Evolutionary conservation across 2,888 invertebrate species (phyloP).

Genomic region (Smittia sp.): DNA sequence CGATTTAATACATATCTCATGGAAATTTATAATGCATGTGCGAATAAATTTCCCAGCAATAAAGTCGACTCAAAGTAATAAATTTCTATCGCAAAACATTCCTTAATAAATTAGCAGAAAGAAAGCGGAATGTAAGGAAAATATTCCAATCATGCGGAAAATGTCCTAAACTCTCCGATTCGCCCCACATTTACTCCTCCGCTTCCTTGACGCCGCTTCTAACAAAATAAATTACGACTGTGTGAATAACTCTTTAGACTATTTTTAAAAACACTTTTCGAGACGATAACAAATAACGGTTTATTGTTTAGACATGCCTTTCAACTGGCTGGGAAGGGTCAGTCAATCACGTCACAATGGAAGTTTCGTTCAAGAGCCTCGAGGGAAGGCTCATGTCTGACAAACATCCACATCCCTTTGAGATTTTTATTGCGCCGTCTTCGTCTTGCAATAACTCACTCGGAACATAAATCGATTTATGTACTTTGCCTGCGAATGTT

Average conservation of each 20-base stretch:
- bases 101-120: conserved; percentile 30
- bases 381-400: too few relatives aligned
- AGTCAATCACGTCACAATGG: too few relatives aligned
- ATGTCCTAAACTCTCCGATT: neutral
- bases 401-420: too few relatives aligned
- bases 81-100: conserved; percentile 14
- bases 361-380: too few relatives aligned
- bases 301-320: conserved; percentile 36
- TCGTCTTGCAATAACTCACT: neutral
- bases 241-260: conserved; percentile 23
- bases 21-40: conserved; percentile 19
- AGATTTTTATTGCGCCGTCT: neutral
- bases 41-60: conserved; percentile 1
- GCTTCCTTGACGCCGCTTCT: conserved; percentile 22
- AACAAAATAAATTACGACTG: conserved; percentile 31
- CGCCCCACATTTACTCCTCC: neutral
- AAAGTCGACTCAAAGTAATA: conserved; percentile 29
- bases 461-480: neutral
- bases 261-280: conserved; percentile 22
- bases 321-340: neutral
- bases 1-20: neutral
- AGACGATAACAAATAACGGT: conserved; percentile 23
- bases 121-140: conserved; percentile 1
- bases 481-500: neutral
- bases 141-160: conserved; percentile 30